These are phyloP conservation scores for Drosophila ficusphila DNA, from an alignment of 1,140 invertebrate species.

Conservation along the genomic window DNA sequence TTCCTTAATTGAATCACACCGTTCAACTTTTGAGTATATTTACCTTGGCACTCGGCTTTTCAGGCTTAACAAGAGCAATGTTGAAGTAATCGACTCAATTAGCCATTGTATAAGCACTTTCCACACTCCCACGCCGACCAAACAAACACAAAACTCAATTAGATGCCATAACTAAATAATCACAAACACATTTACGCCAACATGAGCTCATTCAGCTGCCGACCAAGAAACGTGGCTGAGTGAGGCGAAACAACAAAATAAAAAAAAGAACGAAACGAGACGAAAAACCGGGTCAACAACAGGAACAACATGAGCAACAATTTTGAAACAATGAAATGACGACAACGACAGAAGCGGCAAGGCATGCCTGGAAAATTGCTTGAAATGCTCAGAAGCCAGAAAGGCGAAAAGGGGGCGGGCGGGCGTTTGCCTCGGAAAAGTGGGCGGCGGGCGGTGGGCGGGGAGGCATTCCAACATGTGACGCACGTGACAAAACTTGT, in stretches of 20 bases:
- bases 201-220: constrained; percentile 47
- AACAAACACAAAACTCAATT: constrained; percentile 76
- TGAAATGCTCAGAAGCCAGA: constrained; percentile 62
- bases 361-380: constrained; percentile 71
- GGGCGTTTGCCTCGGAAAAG: constrained; percentile 1
- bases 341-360: constrained; percentile 53
- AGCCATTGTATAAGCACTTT: constrained; percentile 37
- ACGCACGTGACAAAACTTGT: constrained; percentile 82
- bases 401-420: constrained; percentile 2
- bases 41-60: background rate
- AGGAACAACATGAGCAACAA: constrained; percentile 48
- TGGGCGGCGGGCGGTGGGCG: constrained; percentile 1
- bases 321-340: constrained; percentile 58
- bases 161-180: constrained; percentile 82
- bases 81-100: constrained; percentile 73
- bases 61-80: background rate
- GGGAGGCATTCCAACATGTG: constrained; percentile 70
- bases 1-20: too few relatives aligned
- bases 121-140: constrained; percentile 3
- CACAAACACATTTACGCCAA: constrained; percentile 79
- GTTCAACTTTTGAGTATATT: background rate
- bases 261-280: too few relatives aligned
- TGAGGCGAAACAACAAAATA: constrained; percentile 12
- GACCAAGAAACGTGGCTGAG: constrained; percentile 18
- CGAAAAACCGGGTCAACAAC: constrained; percentile 59